Evolutionary conservation across 2,888 invertebrate genomes (phyloP).

Genomic region (Sphaerophoria rueppellii): DNA sequence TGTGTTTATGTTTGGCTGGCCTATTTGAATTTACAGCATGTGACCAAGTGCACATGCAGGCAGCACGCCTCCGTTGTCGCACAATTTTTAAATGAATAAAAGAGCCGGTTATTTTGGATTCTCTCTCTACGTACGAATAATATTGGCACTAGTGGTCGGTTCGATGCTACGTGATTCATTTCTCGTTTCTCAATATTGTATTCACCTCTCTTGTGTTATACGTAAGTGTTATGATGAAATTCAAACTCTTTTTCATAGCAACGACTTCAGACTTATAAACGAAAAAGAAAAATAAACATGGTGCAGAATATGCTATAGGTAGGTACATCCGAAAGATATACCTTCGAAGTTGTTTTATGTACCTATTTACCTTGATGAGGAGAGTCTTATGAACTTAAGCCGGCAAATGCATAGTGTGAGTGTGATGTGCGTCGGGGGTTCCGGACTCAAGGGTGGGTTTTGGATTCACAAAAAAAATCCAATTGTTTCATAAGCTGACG

Average conservation of each 20-base stretch:
- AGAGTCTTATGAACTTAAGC: too few relatives aligned
- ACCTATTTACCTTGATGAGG: too few relatives aligned
- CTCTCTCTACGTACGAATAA: neutral
- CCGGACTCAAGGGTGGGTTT: too few relatives aligned
- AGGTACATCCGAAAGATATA: too few relatives aligned
- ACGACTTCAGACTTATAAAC: too few relatives aligned
- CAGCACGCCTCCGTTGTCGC: neutral
- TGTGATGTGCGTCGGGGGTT: too few relatives aligned
- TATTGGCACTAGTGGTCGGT: slow-evolving; percentile 5
- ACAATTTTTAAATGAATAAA: slow-evolving; percentile 8
- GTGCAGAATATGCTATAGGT: neutral
- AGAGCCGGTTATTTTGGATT: slow-evolving; percentile 39
- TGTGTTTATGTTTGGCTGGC: neutral
- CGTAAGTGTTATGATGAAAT: slow-evolving; percentile 33
- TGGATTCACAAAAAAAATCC: too few relatives aligned
- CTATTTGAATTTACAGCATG: slow-evolving; percentile 2
- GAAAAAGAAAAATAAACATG: neutral
- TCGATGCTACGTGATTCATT: slow-evolving; percentile 53
- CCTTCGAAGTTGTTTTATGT: too few relatives aligned
- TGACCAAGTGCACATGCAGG: neutral
- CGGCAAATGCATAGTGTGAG: too few relatives aligned
- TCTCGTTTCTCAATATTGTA: slow-evolving; percentile 41
- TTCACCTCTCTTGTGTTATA: neutral
- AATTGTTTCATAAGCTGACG: too few relatives aligned
- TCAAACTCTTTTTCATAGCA: neutral